Percentiles rank a stretch among this genome's conserved stretches.
phyloP scores from a whole-genome alignment of 2,888 invertebrate species.

The Pharmacophagus antenor region DNA sequence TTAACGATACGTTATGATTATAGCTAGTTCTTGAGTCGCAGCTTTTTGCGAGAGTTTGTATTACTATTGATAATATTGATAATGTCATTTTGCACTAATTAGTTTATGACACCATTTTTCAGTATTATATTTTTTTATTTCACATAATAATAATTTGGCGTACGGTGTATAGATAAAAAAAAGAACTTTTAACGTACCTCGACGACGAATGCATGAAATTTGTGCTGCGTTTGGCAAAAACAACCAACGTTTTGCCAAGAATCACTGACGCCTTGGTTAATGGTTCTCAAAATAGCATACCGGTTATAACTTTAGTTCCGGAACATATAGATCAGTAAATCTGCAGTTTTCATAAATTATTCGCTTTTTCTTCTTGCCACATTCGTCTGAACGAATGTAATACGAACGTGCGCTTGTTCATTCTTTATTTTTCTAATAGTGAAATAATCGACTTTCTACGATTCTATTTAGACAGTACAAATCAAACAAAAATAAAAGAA shows the following conservation, averaged over 20 bases:
- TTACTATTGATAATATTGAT: not conserved
- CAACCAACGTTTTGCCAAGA: conserved; percentile 41
- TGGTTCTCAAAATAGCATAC: conserved; percentile 29
- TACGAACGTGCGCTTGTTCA: too few species aligned
- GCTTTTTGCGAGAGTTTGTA: not conserved
- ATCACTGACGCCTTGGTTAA: conserved; percentile 27
- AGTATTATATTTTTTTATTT: too few species aligned
- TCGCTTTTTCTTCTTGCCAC: too few species aligned
- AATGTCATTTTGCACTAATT: not conserved
- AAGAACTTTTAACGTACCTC: conserved; percentile 16
- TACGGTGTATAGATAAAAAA: conserved; percentile 15
- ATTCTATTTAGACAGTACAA: too few species aligned
- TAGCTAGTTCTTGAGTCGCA: not conserved
- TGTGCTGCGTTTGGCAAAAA: conserved; percentile 51
- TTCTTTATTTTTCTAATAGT: too few species aligned
- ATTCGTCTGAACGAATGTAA: too few species aligned
- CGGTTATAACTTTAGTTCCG: conserved; percentile 13
- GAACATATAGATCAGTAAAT: not conserved
- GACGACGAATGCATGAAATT: conserved; percentile 31
- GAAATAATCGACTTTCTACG: too few species aligned
- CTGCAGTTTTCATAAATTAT: not conserved
- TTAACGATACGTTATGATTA: not conserved
- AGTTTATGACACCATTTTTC: too few species aligned
- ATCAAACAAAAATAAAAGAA: too few species aligned
- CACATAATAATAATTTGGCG: conserved; percentile 10